Evolutionary conservation across 2,888 invertebrate genomes (phyloP).

Genomic region (Platynereis dumerilii): DNA sequence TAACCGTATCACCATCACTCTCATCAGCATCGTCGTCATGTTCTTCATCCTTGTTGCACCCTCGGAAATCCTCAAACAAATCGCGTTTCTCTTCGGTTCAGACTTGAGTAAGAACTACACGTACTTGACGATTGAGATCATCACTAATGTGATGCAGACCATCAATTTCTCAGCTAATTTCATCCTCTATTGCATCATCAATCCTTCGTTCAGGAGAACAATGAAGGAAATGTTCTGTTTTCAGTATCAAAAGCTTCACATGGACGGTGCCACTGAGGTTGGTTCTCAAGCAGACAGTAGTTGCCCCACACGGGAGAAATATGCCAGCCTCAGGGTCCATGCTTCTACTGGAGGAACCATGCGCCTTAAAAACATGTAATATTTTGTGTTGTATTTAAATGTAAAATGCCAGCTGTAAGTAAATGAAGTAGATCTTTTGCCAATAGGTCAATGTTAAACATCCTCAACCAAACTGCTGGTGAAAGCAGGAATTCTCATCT

Average conservation of each 20-base stretch:
- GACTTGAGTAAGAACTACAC: constrained; percentile 34
- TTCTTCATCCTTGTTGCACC: constrained; percentile 45
- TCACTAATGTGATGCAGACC: constrained; percentile 77
- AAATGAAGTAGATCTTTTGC: too few relatives aligned
- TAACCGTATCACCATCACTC: constrained; percentile 41
- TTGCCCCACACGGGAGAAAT: too few relatives aligned
- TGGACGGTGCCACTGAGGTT: constrained; percentile 12
- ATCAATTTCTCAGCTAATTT: constrained; percentile 79
- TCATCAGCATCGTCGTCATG: constrained; percentile 43
- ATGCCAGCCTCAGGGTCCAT: too few relatives aligned
- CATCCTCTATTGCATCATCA: constrained; percentile 80
- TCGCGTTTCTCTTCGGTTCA: constrained; percentile 33
- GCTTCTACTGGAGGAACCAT: too few relatives aligned
- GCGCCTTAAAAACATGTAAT: too few relatives aligned
- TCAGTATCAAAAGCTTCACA: constrained; percentile 21
- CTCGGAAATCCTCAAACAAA: constrained; percentile 41
- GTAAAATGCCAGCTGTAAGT: too few relatives aligned
- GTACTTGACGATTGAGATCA: constrained; percentile 48
- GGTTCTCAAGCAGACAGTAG: too few relatives aligned
- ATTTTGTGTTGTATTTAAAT: too few relatives aligned
- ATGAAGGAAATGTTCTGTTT: constrained; percentile 43
- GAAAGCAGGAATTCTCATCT: too few relatives aligned
- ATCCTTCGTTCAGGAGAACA: constrained; percentile 78
- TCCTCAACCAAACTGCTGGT: too few relatives aligned
- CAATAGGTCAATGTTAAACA: too few relatives aligned